phyloP scores from a whole-genome alignment of 2,797 vertebrate species.

The Enteromius unitaeniatus region DNA sequence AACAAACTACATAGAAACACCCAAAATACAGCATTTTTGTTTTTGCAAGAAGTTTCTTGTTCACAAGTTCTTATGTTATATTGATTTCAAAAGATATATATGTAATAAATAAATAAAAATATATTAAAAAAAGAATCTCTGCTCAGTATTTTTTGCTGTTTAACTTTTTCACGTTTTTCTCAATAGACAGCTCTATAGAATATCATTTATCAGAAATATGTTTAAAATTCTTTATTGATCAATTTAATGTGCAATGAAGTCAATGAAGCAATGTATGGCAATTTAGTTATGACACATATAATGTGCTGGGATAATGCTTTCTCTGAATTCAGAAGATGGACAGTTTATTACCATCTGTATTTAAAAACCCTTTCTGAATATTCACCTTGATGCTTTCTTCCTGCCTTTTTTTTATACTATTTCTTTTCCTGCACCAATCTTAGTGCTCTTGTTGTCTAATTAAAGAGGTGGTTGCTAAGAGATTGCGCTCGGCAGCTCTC shows the following conservation, averaged over 20 bases:
- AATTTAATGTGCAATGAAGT: not conserved
- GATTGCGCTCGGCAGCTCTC: constrained; percentile 69
- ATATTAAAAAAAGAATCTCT: too few relatives aligned
- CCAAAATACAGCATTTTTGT: too few relatives aligned
- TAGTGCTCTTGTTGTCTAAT: constrained; percentile 73
- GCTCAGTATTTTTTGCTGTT: too few relatives aligned
- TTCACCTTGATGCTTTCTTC: not conserved
- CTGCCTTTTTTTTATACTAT: not conserved
- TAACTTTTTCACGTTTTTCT: too few relatives aligned
- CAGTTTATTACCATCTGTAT: not conserved
- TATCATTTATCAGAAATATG: too few relatives aligned
- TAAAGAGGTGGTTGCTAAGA: constrained; percentile 82
- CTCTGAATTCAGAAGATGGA: not conserved
- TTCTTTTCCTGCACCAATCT: constrained; percentile 53
- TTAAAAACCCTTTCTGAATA: not conserved
- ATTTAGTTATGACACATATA: not conserved
- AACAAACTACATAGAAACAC: too few relatives aligned
- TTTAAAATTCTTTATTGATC: not conserved
- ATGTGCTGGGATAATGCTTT: not conserved
- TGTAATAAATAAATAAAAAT: too few relatives aligned
- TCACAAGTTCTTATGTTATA: too few relatives aligned
- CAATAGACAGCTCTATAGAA: too few relatives aligned
- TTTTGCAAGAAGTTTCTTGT: too few relatives aligned
- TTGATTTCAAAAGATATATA: too few relatives aligned
- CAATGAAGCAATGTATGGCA: not conserved